Conservation (phyloP, 2,113 vertebrate species). For the Festucalex cinctus region DNA sequence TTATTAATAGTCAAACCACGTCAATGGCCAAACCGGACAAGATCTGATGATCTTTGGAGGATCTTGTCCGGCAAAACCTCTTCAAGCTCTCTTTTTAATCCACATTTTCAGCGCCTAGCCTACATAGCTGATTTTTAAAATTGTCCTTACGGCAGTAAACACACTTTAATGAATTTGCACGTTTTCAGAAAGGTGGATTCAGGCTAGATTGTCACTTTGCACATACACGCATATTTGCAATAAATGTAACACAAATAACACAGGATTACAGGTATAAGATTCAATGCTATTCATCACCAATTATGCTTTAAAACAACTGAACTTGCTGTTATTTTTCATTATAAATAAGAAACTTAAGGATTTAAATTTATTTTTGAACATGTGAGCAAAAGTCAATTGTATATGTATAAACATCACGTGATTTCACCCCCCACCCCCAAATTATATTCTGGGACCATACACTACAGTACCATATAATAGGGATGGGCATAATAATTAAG, state of each 20-base stretch:
- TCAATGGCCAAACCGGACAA: slow-evolving; percentile 16
- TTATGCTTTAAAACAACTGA: slow-evolving; percentile 34
- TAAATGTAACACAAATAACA: slow-evolving; percentile 26
- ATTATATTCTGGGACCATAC: slow-evolving; percentile 54
- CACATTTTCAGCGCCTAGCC: slow-evolving; percentile 24
- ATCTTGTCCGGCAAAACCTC: neutral
- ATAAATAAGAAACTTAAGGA: slow-evolving; percentile 47
- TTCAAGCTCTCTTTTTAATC: slow-evolving; percentile 35
- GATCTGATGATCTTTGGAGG: slow-evolving; percentile 7
- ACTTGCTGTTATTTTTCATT: slow-evolving; percentile 42
- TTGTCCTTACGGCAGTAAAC: slow-evolving; percentile 29
- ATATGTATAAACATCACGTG: slow-evolving; percentile 9
- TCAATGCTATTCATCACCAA: slow-evolving; percentile 23
- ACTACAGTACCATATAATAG: neutral
- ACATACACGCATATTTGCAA: slow-evolving; percentile 23
- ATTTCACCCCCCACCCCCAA: too few species aligned
- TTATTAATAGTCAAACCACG: slow-evolving; percentile 4
- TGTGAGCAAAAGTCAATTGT: slow-evolving; percentile 25
- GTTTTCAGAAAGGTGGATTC: slow-evolving; percentile 25
- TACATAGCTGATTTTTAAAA: slow-evolving; percentile 18
- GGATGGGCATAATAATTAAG: slow-evolving; percentile 4
- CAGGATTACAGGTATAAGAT: slow-evolving; percentile 30
- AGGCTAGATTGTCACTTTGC: slow-evolving; percentile 33
- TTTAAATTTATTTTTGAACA: slow-evolving; percentile 58
- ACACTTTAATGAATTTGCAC: slow-evolving; percentile 26